Base-by-base conservation (phyloP, 2,113 vertebrate species). In the Lepisosteus oculatus region DNA sequence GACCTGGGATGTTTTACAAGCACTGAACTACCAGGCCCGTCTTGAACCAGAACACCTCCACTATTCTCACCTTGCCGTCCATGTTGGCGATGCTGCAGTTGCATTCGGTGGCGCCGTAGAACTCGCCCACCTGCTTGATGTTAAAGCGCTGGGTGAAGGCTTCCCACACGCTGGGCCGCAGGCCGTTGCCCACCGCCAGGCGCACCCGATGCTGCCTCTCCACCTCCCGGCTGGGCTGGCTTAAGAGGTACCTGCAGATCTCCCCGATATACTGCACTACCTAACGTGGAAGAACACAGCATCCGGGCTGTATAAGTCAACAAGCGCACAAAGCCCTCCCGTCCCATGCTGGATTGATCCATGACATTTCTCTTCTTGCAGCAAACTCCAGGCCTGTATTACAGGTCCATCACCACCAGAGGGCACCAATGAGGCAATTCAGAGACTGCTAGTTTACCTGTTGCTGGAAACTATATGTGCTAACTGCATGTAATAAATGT, bases 1-100 rank as follows among this genome's bases (percentile, higher is more conserved):
- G 29, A 29, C 29, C 29, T 29, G 29, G 29, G 29, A 29, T 29
- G 29, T 29, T 29, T 29, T 29, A 29, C 29, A 29, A 29, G 29
- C 29, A 2, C 29, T 29, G 29, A 29, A 29, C 29, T 29, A 29
- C 14, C 41, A 7, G 4, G 14, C 44, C 0, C 1, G 0, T 3
- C 13, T n/a, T 42, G 41, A 3, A 4, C 7, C 6, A 4, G 3
- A 14, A 12, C 12, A 13, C 2, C 14, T 72, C 3, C 0, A 3
- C 64, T 67, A 9, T 9, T 15, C 78, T 9, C 66, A 95, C 95
- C 92, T 95, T 96, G 56, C 95, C 95, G 0, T 96, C 95, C 78
- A 96, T 76, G 81, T 97, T 97, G 76, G 94, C 92, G 1, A 97
- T 88, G 86, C 95, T 96, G 78, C 96, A 97, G 88, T 97, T 97